Evolutionary conservation across 2,113 vertebrate genomes (phyloP).

Genomic region (Notothenia rossii): DNA sequence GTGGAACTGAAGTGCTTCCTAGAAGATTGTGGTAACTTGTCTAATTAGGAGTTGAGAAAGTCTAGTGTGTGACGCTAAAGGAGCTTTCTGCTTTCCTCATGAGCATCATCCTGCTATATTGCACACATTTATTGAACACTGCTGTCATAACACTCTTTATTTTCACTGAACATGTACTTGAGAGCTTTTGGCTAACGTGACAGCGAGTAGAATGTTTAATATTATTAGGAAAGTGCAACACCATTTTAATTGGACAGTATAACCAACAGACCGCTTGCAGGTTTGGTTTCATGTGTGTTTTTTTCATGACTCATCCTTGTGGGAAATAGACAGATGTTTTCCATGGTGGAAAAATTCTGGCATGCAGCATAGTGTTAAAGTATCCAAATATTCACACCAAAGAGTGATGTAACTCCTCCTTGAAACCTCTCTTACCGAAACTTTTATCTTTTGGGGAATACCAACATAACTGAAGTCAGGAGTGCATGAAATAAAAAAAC

Average conservation of each 20-base stretch:
- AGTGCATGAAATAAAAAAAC: neutral
- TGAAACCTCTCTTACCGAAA: neutral
- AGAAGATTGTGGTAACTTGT: slow-evolving; percentile 12
- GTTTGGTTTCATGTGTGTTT: slow-evolving; percentile 30
- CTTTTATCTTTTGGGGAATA: neutral
- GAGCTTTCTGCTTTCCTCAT: slow-evolving; percentile 19
- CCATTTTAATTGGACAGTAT: slow-evolving; percentile 14
- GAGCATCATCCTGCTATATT: neutral
- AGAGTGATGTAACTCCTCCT: slow-evolving; percentile 9
- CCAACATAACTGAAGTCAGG: neutral
- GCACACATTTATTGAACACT: slow-evolving; percentile 8
- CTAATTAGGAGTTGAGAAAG: slow-evolving; percentile 1
- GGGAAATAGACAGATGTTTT: slow-evolving; percentile 21
- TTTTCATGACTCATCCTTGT: neutral
- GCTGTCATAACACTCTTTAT: slow-evolving; percentile 23
- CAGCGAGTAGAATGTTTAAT: neutral
- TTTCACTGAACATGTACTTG: slow-evolving; percentile 18
- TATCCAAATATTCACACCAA: neutral
- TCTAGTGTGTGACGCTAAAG: neutral
- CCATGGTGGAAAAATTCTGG: slow-evolving; percentile 5
- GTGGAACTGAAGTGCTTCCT: neutral
- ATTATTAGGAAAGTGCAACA: neutral
- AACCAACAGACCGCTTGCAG: neutral
- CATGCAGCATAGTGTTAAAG: neutral
- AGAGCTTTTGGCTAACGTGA: slow-evolving; percentile 9